Conservation (phyloP, 2,888 invertebrate genomes). For the Xestia ashworthii region DNA sequence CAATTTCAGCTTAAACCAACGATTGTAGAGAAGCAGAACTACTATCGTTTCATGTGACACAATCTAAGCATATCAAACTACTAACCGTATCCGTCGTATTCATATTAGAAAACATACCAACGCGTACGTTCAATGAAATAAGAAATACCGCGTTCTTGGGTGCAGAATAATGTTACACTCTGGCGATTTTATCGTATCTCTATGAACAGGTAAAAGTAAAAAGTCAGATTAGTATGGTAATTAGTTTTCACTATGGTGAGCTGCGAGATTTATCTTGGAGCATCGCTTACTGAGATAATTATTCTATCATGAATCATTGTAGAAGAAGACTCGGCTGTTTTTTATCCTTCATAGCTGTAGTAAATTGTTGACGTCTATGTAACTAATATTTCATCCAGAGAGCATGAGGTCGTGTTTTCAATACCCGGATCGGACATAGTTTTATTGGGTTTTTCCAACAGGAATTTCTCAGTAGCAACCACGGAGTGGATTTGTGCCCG, state of each 20-base stretch:
- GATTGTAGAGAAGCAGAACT: background rate
- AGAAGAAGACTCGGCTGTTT: background rate
- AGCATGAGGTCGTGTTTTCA: no score
- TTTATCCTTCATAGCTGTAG: background rate
- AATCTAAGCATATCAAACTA: constrained; percentile 20
- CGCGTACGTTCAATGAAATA: constrained; percentile 47
- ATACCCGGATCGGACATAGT: no score
- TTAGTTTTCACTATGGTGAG: constrained; percentile 53
- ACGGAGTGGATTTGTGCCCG: no score
- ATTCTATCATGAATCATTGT: constrained; percentile 5
- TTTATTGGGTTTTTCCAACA: no score
- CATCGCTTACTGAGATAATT: constrained; percentile 13
- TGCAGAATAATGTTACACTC: constrained; percentile 28
- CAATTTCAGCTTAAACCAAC: background rate
- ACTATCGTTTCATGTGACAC: background rate
- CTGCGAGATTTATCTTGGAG: constrained; percentile 16
- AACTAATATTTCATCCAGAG: no score
- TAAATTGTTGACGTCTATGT: no score
- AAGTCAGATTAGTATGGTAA: constrained; percentile 47
- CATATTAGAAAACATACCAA: constrained; percentile 35
- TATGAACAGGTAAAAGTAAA: constrained; percentile 51
- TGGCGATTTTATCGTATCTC: constrained; percentile 34
- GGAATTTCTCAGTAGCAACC: no score
- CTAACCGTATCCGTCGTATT: constrained; percentile 11
- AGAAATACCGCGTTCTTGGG: constrained; percentile 20